Conservation (phyloP, 1,140 invertebrate genomes). For the Notospermus geniculatus region DNA sequence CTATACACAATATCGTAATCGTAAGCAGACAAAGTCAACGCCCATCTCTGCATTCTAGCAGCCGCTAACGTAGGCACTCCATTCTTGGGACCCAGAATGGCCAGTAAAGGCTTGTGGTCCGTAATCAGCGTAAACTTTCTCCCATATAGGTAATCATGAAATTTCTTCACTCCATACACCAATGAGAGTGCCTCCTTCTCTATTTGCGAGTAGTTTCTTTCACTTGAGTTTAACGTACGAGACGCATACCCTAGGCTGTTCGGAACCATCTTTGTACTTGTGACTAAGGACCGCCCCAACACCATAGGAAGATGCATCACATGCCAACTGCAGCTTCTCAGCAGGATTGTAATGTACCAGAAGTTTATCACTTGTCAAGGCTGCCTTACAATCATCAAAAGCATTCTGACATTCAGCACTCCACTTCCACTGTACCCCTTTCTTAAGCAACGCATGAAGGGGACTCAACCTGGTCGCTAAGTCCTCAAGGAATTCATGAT, state of each 20-base stretch:
- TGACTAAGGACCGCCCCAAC: conserved; percentile 45
- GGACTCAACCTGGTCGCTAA: conserved; percentile 45
- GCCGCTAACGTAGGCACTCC: conserved; percentile 40
- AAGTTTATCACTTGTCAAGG: conserved; percentile 11
- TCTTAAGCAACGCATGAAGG: too few relatives aligned
- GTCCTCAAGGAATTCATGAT: conserved; percentile 24
- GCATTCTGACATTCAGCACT: not conserved
- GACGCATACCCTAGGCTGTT: conserved; percentile 45
- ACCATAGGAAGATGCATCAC: conserved; percentile 39
- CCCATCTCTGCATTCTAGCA: conserved; percentile 28
- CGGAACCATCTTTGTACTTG: conserved; percentile 27
- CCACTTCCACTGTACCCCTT: not conserved
- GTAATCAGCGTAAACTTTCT: conserved; percentile 51
- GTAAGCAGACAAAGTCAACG: conserved; percentile 27
- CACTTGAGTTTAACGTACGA: conserved; percentile 51
- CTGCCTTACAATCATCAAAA: not conserved
- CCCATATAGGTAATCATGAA: conserved; percentile 57
- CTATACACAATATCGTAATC: conserved; percentile 29
- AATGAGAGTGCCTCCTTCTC: conserved; percentile 61
- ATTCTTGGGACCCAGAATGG: conserved; percentile 43
- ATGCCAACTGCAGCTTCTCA: conserved; percentile 28
- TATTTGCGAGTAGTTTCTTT: conserved; percentile 57
- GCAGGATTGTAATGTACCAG: conserved; percentile 36
- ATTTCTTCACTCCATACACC: conserved; percentile 54
- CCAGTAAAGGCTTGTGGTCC: conserved; percentile 54